Conservation (phyloP, 2,113 vertebrate genomes). For the Sapajus apella region DNA sequence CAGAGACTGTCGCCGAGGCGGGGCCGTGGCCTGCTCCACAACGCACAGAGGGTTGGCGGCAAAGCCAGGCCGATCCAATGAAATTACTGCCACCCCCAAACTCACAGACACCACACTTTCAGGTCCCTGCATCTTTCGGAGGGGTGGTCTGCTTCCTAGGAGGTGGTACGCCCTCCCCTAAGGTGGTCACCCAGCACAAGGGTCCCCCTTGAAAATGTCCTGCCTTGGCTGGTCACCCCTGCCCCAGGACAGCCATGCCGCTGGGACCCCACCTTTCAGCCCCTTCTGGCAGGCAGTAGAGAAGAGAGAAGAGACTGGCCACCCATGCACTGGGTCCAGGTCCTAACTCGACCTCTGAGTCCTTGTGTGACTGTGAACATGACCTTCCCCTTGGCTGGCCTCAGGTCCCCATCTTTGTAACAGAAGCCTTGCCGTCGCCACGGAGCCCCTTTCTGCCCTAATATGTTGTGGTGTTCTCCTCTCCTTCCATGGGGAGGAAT, state of each 20-base stretch:
- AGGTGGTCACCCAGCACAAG: not conserved
- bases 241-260: rapidly evolving
- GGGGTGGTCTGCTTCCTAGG: not conserved
- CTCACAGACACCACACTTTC: not conserved
- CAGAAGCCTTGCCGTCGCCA: not conserved
- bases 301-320: not conserved
- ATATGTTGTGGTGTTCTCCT: not conserved
- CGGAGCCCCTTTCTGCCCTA: not conserved
- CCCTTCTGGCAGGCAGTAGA: not conserved
- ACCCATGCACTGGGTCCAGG: not conserved
- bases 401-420: not conserved
- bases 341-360: not conserved
- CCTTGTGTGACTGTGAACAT: not conserved
- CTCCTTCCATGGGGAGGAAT: not conserved
- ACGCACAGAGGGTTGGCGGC: not conserved
- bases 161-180: not conserved
- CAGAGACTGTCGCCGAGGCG: not conserved
- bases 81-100: not conserved
- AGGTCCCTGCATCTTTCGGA: not conserved
- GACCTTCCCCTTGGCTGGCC: not conserved
- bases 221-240: no score
- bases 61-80: not conserved
- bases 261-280: not conserved
- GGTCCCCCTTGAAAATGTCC: not conserved
- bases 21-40: not conserved